phyloP scores from a whole-genome alignment of 2,888 invertebrate species.

The Limnephilus auricula region DNA sequence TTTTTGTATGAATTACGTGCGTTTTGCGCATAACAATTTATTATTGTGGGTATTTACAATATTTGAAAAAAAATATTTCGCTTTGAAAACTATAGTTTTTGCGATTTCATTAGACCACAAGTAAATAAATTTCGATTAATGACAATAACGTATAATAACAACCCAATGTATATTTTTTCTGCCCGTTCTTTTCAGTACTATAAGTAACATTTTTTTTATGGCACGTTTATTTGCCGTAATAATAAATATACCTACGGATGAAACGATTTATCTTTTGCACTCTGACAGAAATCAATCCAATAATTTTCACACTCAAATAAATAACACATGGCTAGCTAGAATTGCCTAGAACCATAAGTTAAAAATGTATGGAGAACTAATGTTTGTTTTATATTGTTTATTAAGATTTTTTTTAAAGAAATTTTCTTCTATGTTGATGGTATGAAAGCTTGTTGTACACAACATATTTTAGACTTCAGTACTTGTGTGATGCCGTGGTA shows the following conservation, averaged over 20 bases:
- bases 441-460: no score
- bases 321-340: background rate
- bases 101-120: background rate
- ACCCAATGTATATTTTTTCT: background rate
- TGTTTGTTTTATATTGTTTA: no score
- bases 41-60: no score
- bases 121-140: background rate
- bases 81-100: no score
- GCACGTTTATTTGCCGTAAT: background rate
- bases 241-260: background rate
- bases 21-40: no score
- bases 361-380: background rate
- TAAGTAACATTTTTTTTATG: no score
- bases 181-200: background rate
- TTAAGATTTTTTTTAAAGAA: no score
- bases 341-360: background rate
- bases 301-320: background rate
- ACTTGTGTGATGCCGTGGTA: background rate
- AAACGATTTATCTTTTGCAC: background rate
- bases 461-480: background rate
- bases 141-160: background rate
- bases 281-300: background rate
- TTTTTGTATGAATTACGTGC: background rate
- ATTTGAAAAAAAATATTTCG: no score
- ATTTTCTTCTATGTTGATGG: no score